Evolutionary conservation across 2,113 vertebrate genomes (phyloP).

Genomic region (Burhinus bistriatus): DNA sequence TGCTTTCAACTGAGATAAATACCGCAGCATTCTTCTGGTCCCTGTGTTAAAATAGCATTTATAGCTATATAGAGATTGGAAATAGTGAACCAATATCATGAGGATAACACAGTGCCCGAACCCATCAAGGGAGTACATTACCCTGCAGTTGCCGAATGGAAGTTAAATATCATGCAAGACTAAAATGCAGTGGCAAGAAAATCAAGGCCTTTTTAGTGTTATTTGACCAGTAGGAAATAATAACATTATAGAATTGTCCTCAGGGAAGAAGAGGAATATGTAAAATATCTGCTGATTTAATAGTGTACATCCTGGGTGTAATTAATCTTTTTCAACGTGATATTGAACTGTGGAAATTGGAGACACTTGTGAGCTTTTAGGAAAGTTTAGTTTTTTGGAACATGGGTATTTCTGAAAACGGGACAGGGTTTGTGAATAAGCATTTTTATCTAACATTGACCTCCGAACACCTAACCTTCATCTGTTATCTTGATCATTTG

Average conservation of each 20-base stretch:
- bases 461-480: neutral
- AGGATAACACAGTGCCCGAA: no score
- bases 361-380: neutral
- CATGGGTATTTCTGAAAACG: neutral
- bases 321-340: neutral
- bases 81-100: no score
- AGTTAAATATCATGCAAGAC: neutral
- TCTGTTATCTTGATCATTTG: neutral
- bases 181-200: neutral
- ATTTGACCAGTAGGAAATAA: neutral
- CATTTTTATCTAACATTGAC: neutral
- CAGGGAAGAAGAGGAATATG: neutral
- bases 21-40: no score
- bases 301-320: neutral
- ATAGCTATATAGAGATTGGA: no score
- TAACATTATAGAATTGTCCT: neutral
- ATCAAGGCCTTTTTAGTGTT: neutral
- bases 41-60: no score
- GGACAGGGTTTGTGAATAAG: neutral
- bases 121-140: neutral
- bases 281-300: neutral
- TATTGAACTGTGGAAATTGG: neutral
- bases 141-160: neutral
- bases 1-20: no score
- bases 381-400: neutral